Base-by-base conservation (phyloP, 2,113 vertebrate genomes). In the Gallinago jamesoni region DNA sequence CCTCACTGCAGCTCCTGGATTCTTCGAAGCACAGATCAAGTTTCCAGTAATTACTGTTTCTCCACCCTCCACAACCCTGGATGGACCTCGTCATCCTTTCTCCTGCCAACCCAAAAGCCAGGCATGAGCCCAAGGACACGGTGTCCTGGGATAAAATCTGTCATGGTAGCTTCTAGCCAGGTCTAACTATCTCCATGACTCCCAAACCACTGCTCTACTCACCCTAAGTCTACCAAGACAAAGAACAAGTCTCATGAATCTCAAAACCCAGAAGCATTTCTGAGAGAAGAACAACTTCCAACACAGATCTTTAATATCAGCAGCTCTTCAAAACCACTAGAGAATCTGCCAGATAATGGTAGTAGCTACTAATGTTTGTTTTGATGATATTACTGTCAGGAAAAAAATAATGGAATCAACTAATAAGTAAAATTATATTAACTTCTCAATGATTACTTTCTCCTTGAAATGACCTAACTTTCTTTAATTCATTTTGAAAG, bases 21-120 rank as follows among this genome's bases (percentile, higher is more conserved):
- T 41, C 52, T 37, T 30, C 11, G 2, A 76, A 66, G 82, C 1
- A 6, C 0, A 1, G 9, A 37, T 52, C 4, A 73, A 15, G n/a
- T 45, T 37, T 39, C 59, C 64, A 13, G 2, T 2, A 47, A 64
- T 13, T 3, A 5, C 3, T 10, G n/a, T 17, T 68, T 37, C 83
- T 79, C 25, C n/a, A 55, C 23, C 59, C 59, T 84, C 33, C 45
- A 9, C 48, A 87, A 33, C 12, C 23, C 55, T 33, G 59, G 23
- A 25, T 25, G 23, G 43, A 56, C 10, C 24, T 60, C 3, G 1
- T 10, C 30, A 35, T 5, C 31, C 22, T 37, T 81, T 15, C 66
- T 84, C 56, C 77, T 68, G 62, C 47, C 60, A 79, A 20, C 15
- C 57, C 50, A 4, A 83, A 60, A 68, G 24, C n/a, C 62, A 75